Base-by-base conservation (phyloP, 2,888 invertebrate genomes). In the Blomia tropicalis region DNA sequence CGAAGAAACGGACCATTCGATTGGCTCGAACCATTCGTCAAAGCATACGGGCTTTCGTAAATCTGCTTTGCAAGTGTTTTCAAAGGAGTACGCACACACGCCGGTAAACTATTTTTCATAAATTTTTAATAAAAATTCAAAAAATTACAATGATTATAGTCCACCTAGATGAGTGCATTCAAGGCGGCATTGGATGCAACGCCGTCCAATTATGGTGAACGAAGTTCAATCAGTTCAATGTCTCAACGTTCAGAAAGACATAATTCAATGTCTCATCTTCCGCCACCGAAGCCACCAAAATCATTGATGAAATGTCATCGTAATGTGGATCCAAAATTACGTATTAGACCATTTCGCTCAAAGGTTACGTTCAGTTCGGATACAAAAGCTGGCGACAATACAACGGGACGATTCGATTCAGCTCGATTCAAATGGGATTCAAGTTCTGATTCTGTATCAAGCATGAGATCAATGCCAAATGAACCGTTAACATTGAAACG, bases 281-380 rank as follows among this genome's bases (percentile, higher is more conserved):
- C n/a, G n/a, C 25, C 51, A 7, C 32, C 32, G 5, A 36, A 32
- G 30, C 3, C 27, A 1, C 41, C 36, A 4, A 62, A 62, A 31
- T 30, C 54, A 1, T 25, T 43, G 25, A 58, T 60, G 19, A 63
- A 63, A 32, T 25, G 51, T 17, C 29, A 19, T 22, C 23, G 58
- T 7, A 23, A 36, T 7, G 58, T 23, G 23, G 64, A 64, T 29
- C 61, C 61, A 1, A 43, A 53, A 29, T 32, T 64, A 11, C 7
- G 47, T 3, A 64, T 64, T n/a, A 17, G 58, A 4, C 64, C 64
- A n/a, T 64, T 64, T 58, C 54, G 56, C 22, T 64, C 64, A 41
- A 36, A 58, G 29, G 64, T 64, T 5, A 64, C 64, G 4, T 64
- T 64, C 22, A 61, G 61, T 43, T 60, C 54, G 7, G 64, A 64